phyloP scores from a whole-genome alignment of 1,140 invertebrate species.

The Sminthurides bifidus region DNA sequence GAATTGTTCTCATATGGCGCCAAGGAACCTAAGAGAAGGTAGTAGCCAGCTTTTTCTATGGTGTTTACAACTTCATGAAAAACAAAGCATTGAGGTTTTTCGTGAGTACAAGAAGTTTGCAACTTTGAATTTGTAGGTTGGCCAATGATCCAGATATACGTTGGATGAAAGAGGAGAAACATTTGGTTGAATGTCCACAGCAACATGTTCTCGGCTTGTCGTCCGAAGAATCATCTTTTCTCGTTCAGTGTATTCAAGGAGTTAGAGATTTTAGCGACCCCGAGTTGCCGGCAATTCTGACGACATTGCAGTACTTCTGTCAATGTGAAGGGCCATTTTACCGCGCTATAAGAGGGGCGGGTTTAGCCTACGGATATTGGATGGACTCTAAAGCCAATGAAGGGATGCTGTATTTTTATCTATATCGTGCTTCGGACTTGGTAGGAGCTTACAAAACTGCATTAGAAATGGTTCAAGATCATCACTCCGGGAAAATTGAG shows the following conservation, averaged over 20 bases:
- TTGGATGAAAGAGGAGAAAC: conserved; percentile 32
- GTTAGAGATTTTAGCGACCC: conserved; percentile 50
- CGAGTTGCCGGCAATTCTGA: conserved; percentile 58
- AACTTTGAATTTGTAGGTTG: conserved; percentile 37
- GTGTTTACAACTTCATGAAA: not conserved
- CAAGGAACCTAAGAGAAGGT: conserved; percentile 10
- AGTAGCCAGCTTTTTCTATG: not conserved
- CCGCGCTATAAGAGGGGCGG: conserved; percentile 67
- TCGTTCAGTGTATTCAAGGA: conserved; percentile 52
- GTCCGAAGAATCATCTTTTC: conserved; percentile 64
- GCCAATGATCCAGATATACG: conserved; percentile 42
- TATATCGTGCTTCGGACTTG: conserved; percentile 62
- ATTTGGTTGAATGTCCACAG: conserved; percentile 32
- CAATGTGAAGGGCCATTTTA: conserved; percentile 83
- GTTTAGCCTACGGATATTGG: conserved; percentile 66
- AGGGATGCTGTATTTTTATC: conserved; percentile 55
- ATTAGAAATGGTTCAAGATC: conserved; percentile 54
- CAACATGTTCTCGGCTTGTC: conserved; percentile 62
- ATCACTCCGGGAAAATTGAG: conserved; percentile 45
- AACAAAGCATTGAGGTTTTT: not conserved
- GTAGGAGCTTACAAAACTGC: conserved; percentile 63
- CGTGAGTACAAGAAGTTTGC: not conserved
- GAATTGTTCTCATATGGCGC: conserved; percentile 2
- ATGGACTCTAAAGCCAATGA: conserved; percentile 50
- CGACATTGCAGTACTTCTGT: conserved; percentile 72